A percentile compares a stretch with the other conserved stretches of the same genome.
Conservation (phyloP, 2,888 invertebrate species). For the Cheilosia vulpina region DNA sequence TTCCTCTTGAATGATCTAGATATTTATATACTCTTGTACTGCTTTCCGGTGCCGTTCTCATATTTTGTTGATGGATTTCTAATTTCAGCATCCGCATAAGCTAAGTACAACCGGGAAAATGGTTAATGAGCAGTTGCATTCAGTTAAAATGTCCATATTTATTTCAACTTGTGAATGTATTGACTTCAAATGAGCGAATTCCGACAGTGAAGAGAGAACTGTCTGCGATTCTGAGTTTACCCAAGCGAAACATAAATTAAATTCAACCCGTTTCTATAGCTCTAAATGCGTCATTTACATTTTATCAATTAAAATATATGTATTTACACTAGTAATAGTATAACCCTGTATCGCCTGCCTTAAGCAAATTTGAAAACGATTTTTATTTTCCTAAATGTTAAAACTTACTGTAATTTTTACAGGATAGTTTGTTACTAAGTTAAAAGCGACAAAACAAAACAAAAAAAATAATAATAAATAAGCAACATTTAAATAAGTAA, state of each 20-base stretch:
- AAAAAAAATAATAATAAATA: constrained; percentile 19
- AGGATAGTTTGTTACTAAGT: constrained; percentile 60
- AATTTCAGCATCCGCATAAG: too few relatives aligned
- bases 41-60: too few relatives aligned
- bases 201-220: too few relatives aligned
- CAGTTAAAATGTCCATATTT: too few relatives aligned
- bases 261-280: background rate
- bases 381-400: background rate
- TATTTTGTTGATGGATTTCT: too few relatives aligned
- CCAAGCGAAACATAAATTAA: constrained; percentile 29
- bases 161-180: too few relatives aligned
- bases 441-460: constrained; percentile 24
- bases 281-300: background rate
- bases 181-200: too few relatives aligned
- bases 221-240: too few relatives aligned
- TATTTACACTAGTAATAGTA: constrained; percentile 22
- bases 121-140: too few relatives aligned
- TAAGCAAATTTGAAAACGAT: background rate
- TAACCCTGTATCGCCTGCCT: constrained; percentile 30
- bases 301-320: background rate
- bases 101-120: too few relatives aligned
- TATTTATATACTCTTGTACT: too few relatives aligned
- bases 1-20: too few relatives aligned
- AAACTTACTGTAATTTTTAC: constrained; percentile 18
- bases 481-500: constrained; percentile 8